Conservation (phyloP, 1,140 invertebrate genomes). For the Homarus americanus region DNA sequence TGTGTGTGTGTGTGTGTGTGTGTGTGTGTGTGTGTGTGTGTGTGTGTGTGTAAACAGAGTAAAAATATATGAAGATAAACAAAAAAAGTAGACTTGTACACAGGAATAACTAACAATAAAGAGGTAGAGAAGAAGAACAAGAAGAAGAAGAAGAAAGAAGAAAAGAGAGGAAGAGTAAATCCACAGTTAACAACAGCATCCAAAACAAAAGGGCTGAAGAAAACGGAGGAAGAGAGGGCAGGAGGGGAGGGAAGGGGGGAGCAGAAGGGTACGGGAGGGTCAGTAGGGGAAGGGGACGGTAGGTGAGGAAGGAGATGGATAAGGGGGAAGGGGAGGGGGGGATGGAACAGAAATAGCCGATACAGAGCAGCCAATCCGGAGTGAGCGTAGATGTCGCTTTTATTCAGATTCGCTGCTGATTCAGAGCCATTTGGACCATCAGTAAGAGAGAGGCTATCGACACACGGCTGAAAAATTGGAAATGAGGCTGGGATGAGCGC, state of each 20-base stretch:
- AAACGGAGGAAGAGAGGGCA: background rate
- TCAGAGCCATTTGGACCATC: slow-evolving; percentile 16
- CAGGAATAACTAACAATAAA: no score
- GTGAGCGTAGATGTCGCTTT: slow-evolving; percentile 4
- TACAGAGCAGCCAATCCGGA: background rate
- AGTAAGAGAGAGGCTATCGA: slow-evolving; percentile 21
- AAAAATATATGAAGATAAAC: no score
- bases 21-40: no score
- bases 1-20: no score
- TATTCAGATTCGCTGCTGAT: slow-evolving; percentile 22
- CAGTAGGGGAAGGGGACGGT: background rate
- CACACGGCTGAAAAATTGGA: background rate
- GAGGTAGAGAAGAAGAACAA: no score
- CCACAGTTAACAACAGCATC: background rate
- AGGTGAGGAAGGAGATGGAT: background rate
- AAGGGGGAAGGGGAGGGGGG: background rate
- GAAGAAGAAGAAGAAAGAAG: no score
- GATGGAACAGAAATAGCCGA: background rate
- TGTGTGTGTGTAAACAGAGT: no score
- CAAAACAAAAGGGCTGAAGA: no score
- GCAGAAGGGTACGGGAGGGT: no score
- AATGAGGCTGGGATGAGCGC: background rate
- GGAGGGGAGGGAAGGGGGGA: background rate
- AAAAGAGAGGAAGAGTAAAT: no score
- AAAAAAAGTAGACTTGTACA: no score